A percentile compares a stretch with the other conserved stretches of the same genome.
Evolutionary conservation across 2,113 vertebrate species (phyloP).

Genomic region (Puntigrus tetrazona): DNA sequence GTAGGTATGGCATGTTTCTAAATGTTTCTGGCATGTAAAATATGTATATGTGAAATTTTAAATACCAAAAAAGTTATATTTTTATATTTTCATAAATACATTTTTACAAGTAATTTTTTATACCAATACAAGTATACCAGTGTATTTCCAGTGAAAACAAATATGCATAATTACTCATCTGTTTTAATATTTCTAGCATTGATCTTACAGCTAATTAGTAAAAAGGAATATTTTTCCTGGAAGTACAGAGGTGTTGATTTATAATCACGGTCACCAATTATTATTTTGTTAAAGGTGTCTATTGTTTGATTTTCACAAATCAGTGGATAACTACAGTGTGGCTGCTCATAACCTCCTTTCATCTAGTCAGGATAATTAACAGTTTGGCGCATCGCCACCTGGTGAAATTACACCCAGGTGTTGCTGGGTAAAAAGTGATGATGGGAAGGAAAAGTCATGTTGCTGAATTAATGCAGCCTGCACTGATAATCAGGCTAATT

Average conservation of each 20-base stretch:
- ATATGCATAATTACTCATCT: background rate
- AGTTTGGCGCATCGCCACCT: conserved; percentile 62
- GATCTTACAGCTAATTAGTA: background rate
- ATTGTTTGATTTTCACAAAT: conserved; percentile 64
- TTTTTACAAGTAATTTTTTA: background rate
- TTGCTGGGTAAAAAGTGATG: conserved; percentile 65
- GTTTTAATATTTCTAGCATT: background rate
- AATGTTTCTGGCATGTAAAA: too few species aligned
- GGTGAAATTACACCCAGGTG: conserved; percentile 69
- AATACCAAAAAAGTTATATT: background rate
- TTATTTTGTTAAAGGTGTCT: background rate
- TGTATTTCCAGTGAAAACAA: background rate
- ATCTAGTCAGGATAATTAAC: conserved; percentile 63
- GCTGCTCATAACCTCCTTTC: conserved; percentile 52
- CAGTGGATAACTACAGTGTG: conserved; percentile 39
- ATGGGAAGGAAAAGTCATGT: conserved; percentile 48
- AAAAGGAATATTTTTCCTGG: background rate
- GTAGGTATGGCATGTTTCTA: background rate
- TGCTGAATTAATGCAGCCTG: conserved; percentile 64
- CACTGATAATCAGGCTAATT: conserved; percentile 69
- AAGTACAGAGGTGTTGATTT: background rate
- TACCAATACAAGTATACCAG: background rate
- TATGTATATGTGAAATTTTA: too few species aligned
- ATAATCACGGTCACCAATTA: background rate
- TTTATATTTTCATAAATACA: background rate